Evolutionary conservation across 2,888 invertebrate genomes (phyloP), one percentile per base, ranked within the genome.

Genomic region (Leptopilina myrica): DNA sequence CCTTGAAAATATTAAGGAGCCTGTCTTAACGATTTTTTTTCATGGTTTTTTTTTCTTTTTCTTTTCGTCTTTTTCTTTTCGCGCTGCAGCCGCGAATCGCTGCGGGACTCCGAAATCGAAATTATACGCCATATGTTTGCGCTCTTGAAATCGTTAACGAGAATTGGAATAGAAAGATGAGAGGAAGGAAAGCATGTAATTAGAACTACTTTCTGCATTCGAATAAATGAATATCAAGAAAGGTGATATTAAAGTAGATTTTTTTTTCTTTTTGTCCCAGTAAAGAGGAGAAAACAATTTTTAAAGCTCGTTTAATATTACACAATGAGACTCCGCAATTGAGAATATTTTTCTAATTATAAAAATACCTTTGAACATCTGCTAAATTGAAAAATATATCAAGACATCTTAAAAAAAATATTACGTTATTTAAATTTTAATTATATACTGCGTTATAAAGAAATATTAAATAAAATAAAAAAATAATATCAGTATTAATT

Each of bases 61-160:
- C 53, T 73, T 49, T 49, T 49, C 12, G 9, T 56, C 7, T 69
- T 53, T 73, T 73, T 73, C 33, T 73, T 53, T 73, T 73, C 73
- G 56, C 73, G 33, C 73, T 73, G 73, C 14, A 73, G 53, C 56
- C 73, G 73, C 73, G 73, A 73, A 73, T 73, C 73, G 53, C 73
- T 73, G 73, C 73, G 56, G 73, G 73, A 73, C 73, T 56, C 33
- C n/a, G 33, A 73, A 73, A 73, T 73, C 73, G 73, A 56, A 73
- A 73, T 73, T 73, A 73, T 73, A 73, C 73, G 73, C 73, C 73
- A 9, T 49, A 49, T 56, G 73, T 66, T 66, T 66, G 43, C 43
- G 43, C 43, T 43, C 66, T 65, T 66, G 40, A 53, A 73, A 73
- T 56, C 26, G 33, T 49, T 73, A 73, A 73, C 73, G 73, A 73